These are phyloP conservation scores for Bellardia pandia DNA, from an alignment of 2,888 invertebrate genomes.

Conservation along the genomic window DNA sequence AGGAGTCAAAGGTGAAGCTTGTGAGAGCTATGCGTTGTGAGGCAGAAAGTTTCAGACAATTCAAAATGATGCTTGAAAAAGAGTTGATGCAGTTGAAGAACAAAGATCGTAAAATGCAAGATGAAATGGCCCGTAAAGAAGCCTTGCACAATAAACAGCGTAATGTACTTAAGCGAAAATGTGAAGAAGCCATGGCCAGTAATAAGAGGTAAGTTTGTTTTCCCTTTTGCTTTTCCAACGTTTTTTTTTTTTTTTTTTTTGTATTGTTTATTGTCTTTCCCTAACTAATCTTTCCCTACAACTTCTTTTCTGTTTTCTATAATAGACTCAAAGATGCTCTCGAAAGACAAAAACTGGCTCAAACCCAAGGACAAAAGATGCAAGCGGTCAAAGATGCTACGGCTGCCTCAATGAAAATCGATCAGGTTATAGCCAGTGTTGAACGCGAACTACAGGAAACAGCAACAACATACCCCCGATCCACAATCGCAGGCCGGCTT, in stretches of 20 bases:
- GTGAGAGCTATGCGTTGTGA: slow-evolving; percentile 94
- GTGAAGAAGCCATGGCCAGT: slow-evolving; percentile 94
- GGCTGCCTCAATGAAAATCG: slow-evolving; percentile 83
- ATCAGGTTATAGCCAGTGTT: slow-evolving; percentile 87
- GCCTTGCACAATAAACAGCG: slow-evolving; percentile 91
- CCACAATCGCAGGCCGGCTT: slow-evolving; percentile 53
- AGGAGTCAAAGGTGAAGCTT: slow-evolving; percentile 91
- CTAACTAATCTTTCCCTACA: background rate
- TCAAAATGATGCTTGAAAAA: slow-evolving; percentile 91
- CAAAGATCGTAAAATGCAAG: slow-evolving; percentile 92
- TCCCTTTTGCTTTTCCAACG: background rate
- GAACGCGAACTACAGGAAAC: slow-evolving; percentile 89
- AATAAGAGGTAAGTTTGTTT: slow-evolving; percentile 87
- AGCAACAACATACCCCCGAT: slow-evolving; percentile 57
- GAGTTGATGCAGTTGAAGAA: slow-evolving; percentile 91
- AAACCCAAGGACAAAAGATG: slow-evolving; percentile 79
- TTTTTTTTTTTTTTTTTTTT: slow-evolving; percentile 10
- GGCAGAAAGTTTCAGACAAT: slow-evolving; percentile 91
- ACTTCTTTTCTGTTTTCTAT: background rate
- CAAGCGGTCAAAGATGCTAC: slow-evolving; percentile 75
- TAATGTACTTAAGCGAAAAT: slow-evolving; percentile 93
- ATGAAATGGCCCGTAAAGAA: slow-evolving; percentile 92
- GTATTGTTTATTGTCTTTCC: background rate
- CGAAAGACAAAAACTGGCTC: slow-evolving; percentile 80
- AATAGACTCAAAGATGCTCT: slow-evolving; percentile 82